Evolutionary conservation across 2,888 invertebrate species (phyloP).

Genomic region (Bugulina stolonifera): DNA sequence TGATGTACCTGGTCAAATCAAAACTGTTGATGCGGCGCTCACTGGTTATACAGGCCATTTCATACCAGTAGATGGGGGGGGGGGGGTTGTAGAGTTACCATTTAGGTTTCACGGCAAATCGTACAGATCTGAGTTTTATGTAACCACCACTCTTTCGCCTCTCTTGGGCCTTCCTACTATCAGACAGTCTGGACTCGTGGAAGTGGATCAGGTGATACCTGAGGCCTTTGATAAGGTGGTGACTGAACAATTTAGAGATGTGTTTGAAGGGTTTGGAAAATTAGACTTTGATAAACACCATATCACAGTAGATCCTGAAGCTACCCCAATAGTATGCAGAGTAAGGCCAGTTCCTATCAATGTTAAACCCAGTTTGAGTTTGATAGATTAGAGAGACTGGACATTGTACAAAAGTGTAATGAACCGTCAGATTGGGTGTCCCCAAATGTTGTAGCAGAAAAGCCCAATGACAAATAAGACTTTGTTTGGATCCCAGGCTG

Average conservation of each 20-base stretch:
- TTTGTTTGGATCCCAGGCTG: background rate
- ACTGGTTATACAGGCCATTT: background rate
- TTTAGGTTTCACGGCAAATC: background rate
- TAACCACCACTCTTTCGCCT: background rate
- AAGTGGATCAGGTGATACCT: background rate
- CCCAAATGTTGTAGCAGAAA: too few relatives aligned
- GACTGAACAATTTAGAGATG: background rate
- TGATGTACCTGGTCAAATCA: background rate
- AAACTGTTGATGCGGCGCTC: background rate
- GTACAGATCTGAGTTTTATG: background rate
- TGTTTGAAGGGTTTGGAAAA: constrained; percentile 12
- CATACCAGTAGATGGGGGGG: constrained; percentile 1
- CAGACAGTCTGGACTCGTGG: background rate
- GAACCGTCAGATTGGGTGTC: background rate
- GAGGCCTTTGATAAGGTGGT: background rate
- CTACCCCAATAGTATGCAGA: background rate
- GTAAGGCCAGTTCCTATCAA: background rate
- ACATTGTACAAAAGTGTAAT: background rate
- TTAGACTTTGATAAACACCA: background rate
- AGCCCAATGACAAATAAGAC: background rate
- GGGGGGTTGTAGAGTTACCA: background rate
- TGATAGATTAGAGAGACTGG: background rate
- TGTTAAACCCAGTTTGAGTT: background rate
- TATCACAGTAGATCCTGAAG: background rate
- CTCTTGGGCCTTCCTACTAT: background rate